Evolutionary conservation across 2,113 vertebrate genomes (phyloP), one percentile per base, ranked within the genome.

Genomic region (Phalacrocorax pelagicus): DNA sequence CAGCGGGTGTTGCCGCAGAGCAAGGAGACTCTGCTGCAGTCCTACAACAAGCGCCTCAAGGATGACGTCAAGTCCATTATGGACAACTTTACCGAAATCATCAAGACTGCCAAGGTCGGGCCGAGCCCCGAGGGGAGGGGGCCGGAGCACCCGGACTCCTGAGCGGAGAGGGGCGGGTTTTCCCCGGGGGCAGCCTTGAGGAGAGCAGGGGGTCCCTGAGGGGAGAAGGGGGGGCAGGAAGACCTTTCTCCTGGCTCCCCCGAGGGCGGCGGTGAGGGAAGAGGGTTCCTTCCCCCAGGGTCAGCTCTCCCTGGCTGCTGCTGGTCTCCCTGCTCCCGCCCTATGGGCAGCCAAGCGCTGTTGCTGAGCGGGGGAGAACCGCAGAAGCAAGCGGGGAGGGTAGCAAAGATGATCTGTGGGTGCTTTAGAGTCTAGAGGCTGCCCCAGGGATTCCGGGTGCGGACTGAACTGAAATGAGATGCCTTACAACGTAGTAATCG

Each of bases 31-130:
- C 98, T 99, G 67, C 98, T 99, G 21, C 99, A 99, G 98, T 99
- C 99, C 42, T 99, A 99, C 98, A 99, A 99, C 97, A 99, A 99
- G 95, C 98, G 99, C 40, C 98, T 99, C 40, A 99, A 99, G 86
- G 99, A 99, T n/a, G 99, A 99, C 19, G 97, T 99, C 95, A 98
- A 98, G 55, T 99, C 99, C 61, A 99, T 99, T 94, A 98, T 99
- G 98, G 99, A 99, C 85, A 99, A 99, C 96, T 99, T 99, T 95
- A 99, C 99, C 0, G 99, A 99, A 78, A 99, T 99, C 52, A 98
- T 99, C 81, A 99, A 99, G 96, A 99, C 99, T 0, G 99, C 99
- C 12, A 99, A 99, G 99, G 99, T 99, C 55, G 30, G 97, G 2
- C 7, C 0, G 18, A 23, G 66, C 23, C 11, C 16, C 1, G 36